These are phyloP conservation scores for Mizuhopecten yessoensis DNA, from an alignment of 1,140 invertebrate genomes.

Conservation along the genomic window DNA sequence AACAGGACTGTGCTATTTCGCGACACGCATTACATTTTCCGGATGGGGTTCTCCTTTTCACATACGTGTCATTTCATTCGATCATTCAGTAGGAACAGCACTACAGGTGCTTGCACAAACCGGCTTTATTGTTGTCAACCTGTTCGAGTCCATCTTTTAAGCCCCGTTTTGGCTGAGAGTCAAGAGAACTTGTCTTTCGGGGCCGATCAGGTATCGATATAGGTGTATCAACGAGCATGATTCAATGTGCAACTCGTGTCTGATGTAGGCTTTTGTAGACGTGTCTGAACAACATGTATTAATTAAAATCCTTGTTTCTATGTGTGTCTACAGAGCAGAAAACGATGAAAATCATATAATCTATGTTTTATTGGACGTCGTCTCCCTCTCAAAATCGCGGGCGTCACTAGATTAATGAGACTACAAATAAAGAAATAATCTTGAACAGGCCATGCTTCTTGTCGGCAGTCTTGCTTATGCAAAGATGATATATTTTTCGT, in stretches of 20 bases:
- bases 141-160: not conserved
- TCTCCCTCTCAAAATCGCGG: no score
- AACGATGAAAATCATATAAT: no score
- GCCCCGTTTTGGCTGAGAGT: not conserved
- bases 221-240: not conserved
- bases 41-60: not conserved
- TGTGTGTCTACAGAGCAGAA: no score
- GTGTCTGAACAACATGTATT: not conserved
- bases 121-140: not conserved
- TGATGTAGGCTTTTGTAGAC: no score
- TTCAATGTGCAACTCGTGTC: not conserved
- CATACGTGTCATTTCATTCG: not conserved
- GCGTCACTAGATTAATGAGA: no score
- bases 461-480: no score
- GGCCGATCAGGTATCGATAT: not conserved
- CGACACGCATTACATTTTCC: not conserved
- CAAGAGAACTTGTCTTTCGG: not conserved
- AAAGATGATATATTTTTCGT: no score
- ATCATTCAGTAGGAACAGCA: not conserved
- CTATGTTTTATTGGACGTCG: no score
- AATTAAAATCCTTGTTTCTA: no score
- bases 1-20: not conserved
- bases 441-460: no score
- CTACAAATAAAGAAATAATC: no score
- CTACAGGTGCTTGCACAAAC: not conserved